Evolutionary conservation across 2,888 invertebrate genomes (phyloP), one percentile per base, ranked within the genome.

Genomic region (Caenorhabditis sp.): DNA sequence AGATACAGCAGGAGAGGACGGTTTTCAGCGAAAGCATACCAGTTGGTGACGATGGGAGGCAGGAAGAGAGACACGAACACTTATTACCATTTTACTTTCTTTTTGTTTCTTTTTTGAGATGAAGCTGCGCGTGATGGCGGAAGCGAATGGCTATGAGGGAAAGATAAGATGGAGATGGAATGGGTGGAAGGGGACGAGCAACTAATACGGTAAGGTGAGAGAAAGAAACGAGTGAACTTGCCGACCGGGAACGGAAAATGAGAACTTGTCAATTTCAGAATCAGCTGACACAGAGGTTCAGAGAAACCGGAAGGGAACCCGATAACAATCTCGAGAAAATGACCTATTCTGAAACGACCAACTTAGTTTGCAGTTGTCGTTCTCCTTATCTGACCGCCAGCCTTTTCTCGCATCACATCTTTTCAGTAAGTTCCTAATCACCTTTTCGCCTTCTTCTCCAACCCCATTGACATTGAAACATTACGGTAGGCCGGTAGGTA

Each of bases 41-140:
- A 59, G 68, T 59, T 68, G 68, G 48, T 56, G 66, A 66, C 50
- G 35, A 30, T 45, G 55, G 35, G 35, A 43, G 45, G 41, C 45
- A 45, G 45, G 45, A 45, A 45, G 58, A 45, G 24, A 52, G 24
- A 41, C 22, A 22, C 30, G 48, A 48, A 59, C 68, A 68, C 68
- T 68, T 68, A 68, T 68, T 68, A 68, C 58, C 68, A 68, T 68
- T 68, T 68, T 58, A 56, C 66, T 66, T 68, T 68, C 58, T 59
- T 68, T 68, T 68, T 59, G 58, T 68, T 68, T 68, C 52, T 59
- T 52, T 55, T 58, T 50, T 52, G 50, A 32, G 22, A 30, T 46
- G 56, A 56, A 39, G 53, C n/a, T 45, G 53, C 22, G 27, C n/a
- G 48, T 46, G 55, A 20, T 37, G 55, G 26, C 17, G 48, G 50